phyloP scores from a whole-genome alignment of 2,888 invertebrate genomes.

The Tiliacea aurago region DNA sequence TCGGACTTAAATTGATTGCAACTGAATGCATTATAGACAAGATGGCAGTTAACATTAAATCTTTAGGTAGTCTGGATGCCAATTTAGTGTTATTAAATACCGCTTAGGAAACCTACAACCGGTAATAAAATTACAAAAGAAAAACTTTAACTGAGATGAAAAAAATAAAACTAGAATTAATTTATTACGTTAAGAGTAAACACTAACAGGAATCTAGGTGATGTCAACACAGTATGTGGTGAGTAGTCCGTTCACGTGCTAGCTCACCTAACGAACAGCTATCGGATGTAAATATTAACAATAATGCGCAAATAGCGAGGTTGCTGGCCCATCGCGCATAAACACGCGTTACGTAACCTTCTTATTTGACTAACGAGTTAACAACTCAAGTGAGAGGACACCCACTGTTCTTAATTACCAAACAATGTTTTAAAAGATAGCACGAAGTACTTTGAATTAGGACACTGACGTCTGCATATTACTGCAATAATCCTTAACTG shows the following conservation, averaged over 20 bases:
- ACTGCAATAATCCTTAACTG: constrained; percentile 10
- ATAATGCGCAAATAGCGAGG: constrained; percentile 49
- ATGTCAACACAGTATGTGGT: constrained; percentile 38
- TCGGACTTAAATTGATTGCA: constrained; percentile 51
- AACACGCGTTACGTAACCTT: constrained; percentile 50
- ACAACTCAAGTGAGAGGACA: constrained; percentile 52
- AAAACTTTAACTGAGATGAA: not conserved
- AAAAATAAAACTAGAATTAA: not conserved
- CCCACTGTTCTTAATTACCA: constrained; percentile 44
- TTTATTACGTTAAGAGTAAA: not conserved
- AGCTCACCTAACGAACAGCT: constrained; percentile 32
- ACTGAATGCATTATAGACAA: constrained; percentile 44
- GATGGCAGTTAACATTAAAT: constrained; percentile 33
- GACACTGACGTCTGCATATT: constrained; percentile 10
- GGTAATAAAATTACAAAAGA: constrained; percentile 5
- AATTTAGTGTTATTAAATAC: constrained; percentile 22
- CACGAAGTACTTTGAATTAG: constrained; percentile 25
- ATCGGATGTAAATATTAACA: constrained; percentile 57
- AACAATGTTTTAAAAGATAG: constrained; percentile 28
- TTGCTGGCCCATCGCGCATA: constrained; percentile 47
- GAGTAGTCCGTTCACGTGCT: constrained; percentile 44
- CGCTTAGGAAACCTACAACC: constrained; percentile 3
- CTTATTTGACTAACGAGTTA: constrained; percentile 48
- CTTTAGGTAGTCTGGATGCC: constrained; percentile 41
- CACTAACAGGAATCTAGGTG: constrained; percentile 27